Percentiles rank a stretch among this genome's conserved stretches.
phyloP scores from a whole-genome alignment of 1,140 invertebrate genomes.

The Trichomalopsis sarcophagae region DNA sequence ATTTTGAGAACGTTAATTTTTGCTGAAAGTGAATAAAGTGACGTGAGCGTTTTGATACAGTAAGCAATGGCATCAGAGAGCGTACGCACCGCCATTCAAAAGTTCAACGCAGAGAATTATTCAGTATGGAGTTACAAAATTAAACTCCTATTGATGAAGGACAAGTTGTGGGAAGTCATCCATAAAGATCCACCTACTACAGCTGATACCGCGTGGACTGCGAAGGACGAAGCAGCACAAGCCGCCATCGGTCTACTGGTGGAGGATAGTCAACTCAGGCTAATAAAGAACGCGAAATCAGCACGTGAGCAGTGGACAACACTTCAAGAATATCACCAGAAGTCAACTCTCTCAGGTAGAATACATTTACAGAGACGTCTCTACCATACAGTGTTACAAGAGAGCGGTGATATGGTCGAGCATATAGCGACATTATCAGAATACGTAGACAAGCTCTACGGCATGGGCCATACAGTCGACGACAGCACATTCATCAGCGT shows the following conservation, averaged over 20 bases:
- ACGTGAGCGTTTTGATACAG: no score
- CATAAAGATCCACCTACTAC: background rate
- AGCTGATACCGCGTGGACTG: background rate
- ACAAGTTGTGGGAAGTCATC: slow-evolving; percentile 43
- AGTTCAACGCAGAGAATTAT: slow-evolving; percentile 46
- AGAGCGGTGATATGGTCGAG: slow-evolving; percentile 37
- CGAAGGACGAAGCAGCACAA: no score
- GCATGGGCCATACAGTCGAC: no score
- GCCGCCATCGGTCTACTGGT: background rate
- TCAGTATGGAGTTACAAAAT: slow-evolving; percentile 51
- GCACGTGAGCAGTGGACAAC: slow-evolving; percentile 16
- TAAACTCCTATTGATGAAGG: slow-evolving; percentile 49
- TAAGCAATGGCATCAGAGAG: no score
- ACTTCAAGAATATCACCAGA: background rate
- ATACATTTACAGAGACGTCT: slow-evolving; percentile 4
- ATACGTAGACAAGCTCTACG: no score
- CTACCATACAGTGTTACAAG: background rate
- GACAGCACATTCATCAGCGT: no score
- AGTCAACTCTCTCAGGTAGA: slow-evolving; percentile 14
- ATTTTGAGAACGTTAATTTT: no score
- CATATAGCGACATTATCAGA: no score
- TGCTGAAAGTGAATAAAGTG: no score
- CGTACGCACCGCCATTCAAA: slow-evolving; percentile 1
- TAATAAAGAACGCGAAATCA: background rate
- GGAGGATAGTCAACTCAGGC: background rate